Base-by-base conservation (phyloP, 2,797 vertebrate genomes). In the Coccyzus lansbergi region DNA sequence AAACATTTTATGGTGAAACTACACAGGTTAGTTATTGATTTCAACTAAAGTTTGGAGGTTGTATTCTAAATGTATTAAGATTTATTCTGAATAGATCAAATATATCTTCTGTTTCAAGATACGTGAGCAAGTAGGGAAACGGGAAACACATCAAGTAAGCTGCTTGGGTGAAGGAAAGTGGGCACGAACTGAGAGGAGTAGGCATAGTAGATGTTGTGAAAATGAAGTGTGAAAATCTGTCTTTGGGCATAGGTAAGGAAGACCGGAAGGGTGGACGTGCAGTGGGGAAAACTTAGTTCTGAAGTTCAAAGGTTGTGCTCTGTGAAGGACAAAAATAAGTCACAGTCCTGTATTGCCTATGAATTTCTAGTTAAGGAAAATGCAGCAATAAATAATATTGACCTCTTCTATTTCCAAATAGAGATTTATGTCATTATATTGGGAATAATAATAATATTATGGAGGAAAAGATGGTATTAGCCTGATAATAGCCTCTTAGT, bases 351-450 rank as follows among this genome's bases (percentile, higher is more conserved):
- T 90, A 65, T 72, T 87, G 21, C 38, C 18, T 91, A 51, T 82
- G 72, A 79, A 56, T 76, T 87, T 74, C 42, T 76, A 92, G 69
- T 67, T 89, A 92, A 83, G 42, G 56, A 82, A 92, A 94, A 90
- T 86, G 34, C 7, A 71, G 10, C 78, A 80, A 34, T 94, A 96
- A 95, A 77, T 94, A 92, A 92, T 90, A 74, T 56, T 78, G 36
- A 56, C 51, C 92, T 7, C 67, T n/a, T 59, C 59, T 81, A 49
- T 65, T 58, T 83, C 75, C 65, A 78, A 89, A 71, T 46, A 86
- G 74, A 76, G 42, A 75, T 78, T 94, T 82, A 76, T 97, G 83
- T 95, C 71, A 83, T 91, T 95, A 46, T 55, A 36, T 69, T 71
- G 20, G 68, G 53, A 91, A 91, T 84, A 85, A 75, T 84, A 85